Evolutionary conservation across 2,113 vertebrate species (phyloP).

Genomic region (Eleginops maclovinus): DNA sequence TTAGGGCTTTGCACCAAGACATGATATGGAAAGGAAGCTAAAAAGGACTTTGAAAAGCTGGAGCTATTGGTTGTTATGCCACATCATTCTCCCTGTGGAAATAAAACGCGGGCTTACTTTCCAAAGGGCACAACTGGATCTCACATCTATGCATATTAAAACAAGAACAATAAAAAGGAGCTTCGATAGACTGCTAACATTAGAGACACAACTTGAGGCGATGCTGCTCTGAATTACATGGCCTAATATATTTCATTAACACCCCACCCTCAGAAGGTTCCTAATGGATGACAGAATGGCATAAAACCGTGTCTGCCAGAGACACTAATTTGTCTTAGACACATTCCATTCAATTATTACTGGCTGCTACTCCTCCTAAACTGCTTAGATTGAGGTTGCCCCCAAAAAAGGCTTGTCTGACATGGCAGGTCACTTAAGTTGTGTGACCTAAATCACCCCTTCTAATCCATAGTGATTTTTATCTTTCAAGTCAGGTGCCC

Average conservation of each 20-base stretch:
- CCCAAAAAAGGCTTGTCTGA: slow-evolving; percentile 44
- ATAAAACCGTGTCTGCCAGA: slow-evolving; percentile 71
- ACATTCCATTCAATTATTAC: slow-evolving; percentile 77
- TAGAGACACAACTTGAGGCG: slow-evolving; percentile 50
- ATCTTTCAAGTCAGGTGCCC: slow-evolving; percentile 67
- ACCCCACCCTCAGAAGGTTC: slow-evolving; percentile 76
- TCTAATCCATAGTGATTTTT: slow-evolving; percentile 68
- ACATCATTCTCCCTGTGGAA: slow-evolving; percentile 52
- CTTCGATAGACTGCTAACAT: slow-evolving; percentile 57
- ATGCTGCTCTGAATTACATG: slow-evolving; percentile 74
- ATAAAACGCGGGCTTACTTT: slow-evolving; percentile 59
- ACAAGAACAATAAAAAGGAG: slow-evolving; percentile 62
- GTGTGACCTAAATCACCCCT: slow-evolving; percentile 58
- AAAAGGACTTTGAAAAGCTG: slow-evolving; percentile 46
- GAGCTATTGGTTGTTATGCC: slow-evolving; percentile 24
- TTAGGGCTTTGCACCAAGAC: slow-evolving; percentile 12
- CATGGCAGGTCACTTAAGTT: slow-evolving; percentile 70
- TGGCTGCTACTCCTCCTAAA: slow-evolving; percentile 68
- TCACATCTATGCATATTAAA: slow-evolving; percentile 65
- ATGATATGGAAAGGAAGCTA: slow-evolving; percentile 26
- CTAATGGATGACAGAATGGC: slow-evolving; percentile 68
- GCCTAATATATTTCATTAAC: slow-evolving; percentile 81
- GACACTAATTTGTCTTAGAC: slow-evolving; percentile 75
- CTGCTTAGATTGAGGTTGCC: slow-evolving; percentile 67
- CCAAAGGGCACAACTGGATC: slow-evolving; percentile 52